These are phyloP conservation scores for Drosophila novamexicana DNA, from an alignment of 1,140 invertebrate genomes.

Conservation along the genomic window DNA sequence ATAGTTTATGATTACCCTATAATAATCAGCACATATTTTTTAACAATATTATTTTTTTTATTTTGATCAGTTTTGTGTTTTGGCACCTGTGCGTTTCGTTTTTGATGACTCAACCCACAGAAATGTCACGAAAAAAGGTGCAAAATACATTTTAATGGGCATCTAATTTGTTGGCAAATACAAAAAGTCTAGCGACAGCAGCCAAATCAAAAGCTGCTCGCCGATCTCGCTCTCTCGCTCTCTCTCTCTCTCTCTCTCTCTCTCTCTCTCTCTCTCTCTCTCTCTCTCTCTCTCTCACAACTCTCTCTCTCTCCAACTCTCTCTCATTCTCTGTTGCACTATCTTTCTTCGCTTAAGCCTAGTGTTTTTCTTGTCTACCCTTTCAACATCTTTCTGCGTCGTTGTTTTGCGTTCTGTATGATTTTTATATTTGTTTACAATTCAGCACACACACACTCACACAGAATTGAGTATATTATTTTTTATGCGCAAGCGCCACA, in stretches of 20 bases:
- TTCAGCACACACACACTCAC: neutral
- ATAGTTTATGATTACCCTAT: conserved; percentile 1
- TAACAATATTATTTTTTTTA: neutral
- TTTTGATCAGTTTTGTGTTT: conserved; percentile 6
- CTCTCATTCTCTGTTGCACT: neutral
- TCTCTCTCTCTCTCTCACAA: neutral
- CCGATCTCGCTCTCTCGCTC: neutral
- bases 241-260: neutral
- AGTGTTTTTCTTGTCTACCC: neutral
- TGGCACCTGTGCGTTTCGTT: conserved; percentile 3
- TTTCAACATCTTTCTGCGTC: conserved; percentile 27
- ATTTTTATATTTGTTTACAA: conserved; percentile 45
- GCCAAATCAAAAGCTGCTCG: conserved; percentile 1
- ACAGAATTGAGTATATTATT: neutral
- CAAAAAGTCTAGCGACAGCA: conserved; percentile 1
- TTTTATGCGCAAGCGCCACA: conserved; percentile 41
- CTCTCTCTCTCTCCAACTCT: neutral
- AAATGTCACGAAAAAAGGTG: conserved; percentile 28
- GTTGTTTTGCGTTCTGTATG: conserved; percentile 24
- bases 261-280: neutral
- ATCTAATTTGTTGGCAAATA: conserved; percentile 38
- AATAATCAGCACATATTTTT: neutral
- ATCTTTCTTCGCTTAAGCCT: neutral
- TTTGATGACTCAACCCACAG: conserved; percentile 25
- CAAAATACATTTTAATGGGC: conserved; percentile 38